Evolutionary conservation across 2,113 vertebrate genomes (phyloP), one percentile per base, ranked within the genome.

Genomic region (Prinia subflava): DNA sequence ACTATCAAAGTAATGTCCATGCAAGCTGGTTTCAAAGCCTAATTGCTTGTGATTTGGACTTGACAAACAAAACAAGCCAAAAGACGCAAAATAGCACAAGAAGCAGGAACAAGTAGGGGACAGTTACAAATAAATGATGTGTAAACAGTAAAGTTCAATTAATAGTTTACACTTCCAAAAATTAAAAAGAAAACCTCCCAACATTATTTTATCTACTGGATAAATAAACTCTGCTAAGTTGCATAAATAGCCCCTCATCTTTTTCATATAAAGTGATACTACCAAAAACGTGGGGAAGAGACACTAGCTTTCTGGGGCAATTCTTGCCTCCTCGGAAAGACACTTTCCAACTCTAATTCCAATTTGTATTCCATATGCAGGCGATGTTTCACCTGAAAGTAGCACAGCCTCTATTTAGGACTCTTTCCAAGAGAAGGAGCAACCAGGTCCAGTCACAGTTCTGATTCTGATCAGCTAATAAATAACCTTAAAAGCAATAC

Each of bases 251-350:
- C 24, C 57, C 22, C 37, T 81, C 23, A 17, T n/a, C n/a, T 53
- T 75, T 85, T 52, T 28, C 37, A 77, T 41, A 28, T 55, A 25
- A 80, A 71, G 62, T 17, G n/a, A 13, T 33, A 41, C 44, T 68
- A 59, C 3, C 4, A 62, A 65, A 52, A 68, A 37, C 0, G 0
- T 20, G 2, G 18, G 49, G 30, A 57, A n/a, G 55, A 78, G 73
- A 74, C 35, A 18, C 9, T 2, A 10, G 57, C 37, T 33, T 83
- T 46, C 42, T 80, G 37, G 22, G 37, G 17, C 39, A 73, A 46
- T 67, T 22, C 65, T 41, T 80, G 59, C n/a, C 55, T 80, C 46
- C 20, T 65, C 75, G 85, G 62, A 60, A 60, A 57, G 65, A 39
- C 56, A 46, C 18, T 55, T 83, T 65, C 69, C 56, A 90, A 33